Evolutionary conservation across 2,113 vertebrate genomes (phyloP), one percentile per base, ranked within the genome.

Genomic region (Corythaeola cristata): DNA sequence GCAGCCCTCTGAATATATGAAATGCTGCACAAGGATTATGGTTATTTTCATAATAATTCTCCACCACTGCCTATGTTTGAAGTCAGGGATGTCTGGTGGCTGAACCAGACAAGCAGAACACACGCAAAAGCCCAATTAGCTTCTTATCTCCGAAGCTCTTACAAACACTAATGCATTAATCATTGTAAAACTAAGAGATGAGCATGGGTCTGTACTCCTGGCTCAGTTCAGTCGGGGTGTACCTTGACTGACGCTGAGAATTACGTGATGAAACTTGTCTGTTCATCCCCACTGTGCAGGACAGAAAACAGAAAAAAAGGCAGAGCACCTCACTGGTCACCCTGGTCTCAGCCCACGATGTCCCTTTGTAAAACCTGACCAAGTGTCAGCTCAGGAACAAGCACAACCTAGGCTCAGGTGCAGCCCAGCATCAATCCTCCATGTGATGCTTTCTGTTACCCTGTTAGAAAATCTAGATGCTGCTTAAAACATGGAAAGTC

Each of bases 111-210:
- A 90, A 93, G 90, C 90, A 90, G 88, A 97, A 90, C 88, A 84
- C 59, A 59, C 3, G 15, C 90, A 92, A 95, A 94, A 93, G 84
- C 93, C 95, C 94, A 94, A 95, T 97, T 96, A 97, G 89, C 78
- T 95, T 76, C 56, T n/a, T 66, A 55, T 66, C 37, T 32, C 81
- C 87, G 83, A 92, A 82, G 92, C 97, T 96, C 92, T 93, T 95
- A 67, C 87, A 85, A 96, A 95, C 87, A 71, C 78, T 94, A 85
- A 95, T 91, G 77, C 93, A 95, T 93, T 92, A 88, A 96, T 96
- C 94, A 90, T 77, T 35, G 94, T 59, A 91, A 88, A 92, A 67
- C 62, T 45, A 72, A 69, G 85, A 87, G 72, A 55, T 45, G 22
- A 92, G 77, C 59, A 1, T 2, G 59, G 84, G 71, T 47, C 81